Evolutionary conservation across 2,888 invertebrate genomes (phyloP).

Genomic region (Rotaria magnacalcarata): DNA sequence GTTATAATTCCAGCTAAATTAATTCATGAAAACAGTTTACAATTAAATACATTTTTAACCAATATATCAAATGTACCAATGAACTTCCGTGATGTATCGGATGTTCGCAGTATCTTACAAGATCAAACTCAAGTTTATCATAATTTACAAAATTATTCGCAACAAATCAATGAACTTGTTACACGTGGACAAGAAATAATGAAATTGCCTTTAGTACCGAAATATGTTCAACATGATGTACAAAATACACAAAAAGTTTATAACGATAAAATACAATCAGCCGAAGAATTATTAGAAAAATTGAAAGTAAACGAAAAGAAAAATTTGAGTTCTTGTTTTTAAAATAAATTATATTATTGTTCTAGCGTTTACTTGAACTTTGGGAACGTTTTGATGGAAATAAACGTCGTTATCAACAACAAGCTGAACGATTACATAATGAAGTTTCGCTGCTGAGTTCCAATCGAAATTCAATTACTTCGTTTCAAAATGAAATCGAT

Average conservation of each 20-base stretch:
- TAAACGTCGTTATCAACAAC: constrained; percentile 14
- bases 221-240: constrained; percentile 27
- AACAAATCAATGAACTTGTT: constrained; percentile 1
- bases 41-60: not conserved
- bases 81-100: not conserved
- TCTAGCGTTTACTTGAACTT: not conserved
- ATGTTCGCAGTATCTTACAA: not conserved
- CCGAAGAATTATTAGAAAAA: constrained; percentile 20
- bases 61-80: not conserved
- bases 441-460: not conserved
- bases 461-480: constrained; percentile 8
- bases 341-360: too few species aligned
- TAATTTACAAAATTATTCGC: not conserved
- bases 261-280: not conserved
- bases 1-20: constrained; percentile 12
- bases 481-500: not conserved
- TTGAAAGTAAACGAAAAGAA: not conserved
- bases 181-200: not conserved
- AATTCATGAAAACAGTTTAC: constrained; percentile 7
- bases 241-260: not conserved
- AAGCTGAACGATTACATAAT: not conserved
- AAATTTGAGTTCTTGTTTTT: not conserved
- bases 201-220: not conserved
- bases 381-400: constrained; percentile 22
- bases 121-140: not conserved